Base-by-base conservation (phyloP, 2,797 vertebrate genomes). In the Scomberomorus guttatus region DNA sequence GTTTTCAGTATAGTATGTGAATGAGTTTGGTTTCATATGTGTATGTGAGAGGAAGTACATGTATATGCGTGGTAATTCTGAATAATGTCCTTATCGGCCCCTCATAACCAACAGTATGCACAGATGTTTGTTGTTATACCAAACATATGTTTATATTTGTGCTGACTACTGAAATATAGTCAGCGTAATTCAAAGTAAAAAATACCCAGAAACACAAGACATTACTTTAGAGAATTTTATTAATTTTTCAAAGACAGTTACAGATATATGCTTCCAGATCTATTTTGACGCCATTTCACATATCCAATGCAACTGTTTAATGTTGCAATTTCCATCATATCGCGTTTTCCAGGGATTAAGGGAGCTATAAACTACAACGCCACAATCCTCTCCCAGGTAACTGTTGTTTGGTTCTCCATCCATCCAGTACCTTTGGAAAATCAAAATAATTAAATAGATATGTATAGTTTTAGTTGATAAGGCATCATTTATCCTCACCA, bases 391-490 rank as follows among this genome's bases (percentile, higher is more conserved):
- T 22, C 58, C 66, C 0, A 0, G 0, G 2, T 4, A 0, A 0
- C 0, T 0, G 58, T 64, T 4, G 46, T 85, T 83, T 7, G 90
- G 87, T 62, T 90, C 77, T 7, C 79, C 79, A 6, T 69, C 29
- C 8, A 66, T 50, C 88, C 89, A 90, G 65, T 85, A 90, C 50
- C 89, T 90, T 39, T 7, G 29, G 24, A 67, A 50, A 63, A 67
- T 56, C 5, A 46, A 61, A 69, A 37, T 37, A 69, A 37, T 37
- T 37, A 37, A 37, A 37, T 34, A 9, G 8, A 34, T 37, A 37
- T 11, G 10, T 37, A 37, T 37, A 11, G 37, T 37, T 37, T n/a
- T n/a, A 22, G 20, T 32, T 46, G 13, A 24, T 3, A 5, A 20
- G 24, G 2, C 4, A 20, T 25, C 10, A 24, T 13, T 13, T 14